Percentiles rank a stretch among this genome's conserved stretches.
phyloP scores from a whole-genome alignment of 2,797 vertebrate genomes.

The Coregonus suidteri region DNA sequence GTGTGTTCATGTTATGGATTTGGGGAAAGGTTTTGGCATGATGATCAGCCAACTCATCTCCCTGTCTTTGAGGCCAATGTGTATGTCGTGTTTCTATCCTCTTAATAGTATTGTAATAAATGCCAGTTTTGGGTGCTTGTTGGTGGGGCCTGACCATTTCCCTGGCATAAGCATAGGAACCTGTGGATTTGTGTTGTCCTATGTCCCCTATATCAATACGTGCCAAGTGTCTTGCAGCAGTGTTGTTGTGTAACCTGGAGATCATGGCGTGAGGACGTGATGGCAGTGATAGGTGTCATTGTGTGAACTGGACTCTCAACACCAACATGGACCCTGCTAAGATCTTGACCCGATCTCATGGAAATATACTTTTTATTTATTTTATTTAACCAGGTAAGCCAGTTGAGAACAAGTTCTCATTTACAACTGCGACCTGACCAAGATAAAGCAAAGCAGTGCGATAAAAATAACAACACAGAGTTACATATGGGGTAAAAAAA shows the following conservation, averaged over 20 bases:
- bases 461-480: too few relatives aligned
- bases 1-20: not conserved
- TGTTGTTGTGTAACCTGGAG: constrained; percentile 19
- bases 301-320: constrained; percentile 4
- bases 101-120: too few relatives aligned
- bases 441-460: too few relatives aligned
- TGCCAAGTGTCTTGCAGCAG: constrained; percentile 8
- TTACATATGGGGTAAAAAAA: too few relatives aligned
- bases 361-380: not conserved
- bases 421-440: too few relatives aligned
- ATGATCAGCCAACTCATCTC: too few relatives aligned
- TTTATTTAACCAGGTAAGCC: too few relatives aligned
- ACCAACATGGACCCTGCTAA: constrained; percentile 10
- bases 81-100: too few relatives aligned
- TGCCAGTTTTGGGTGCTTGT: too few relatives aligned
- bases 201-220: not conserved
- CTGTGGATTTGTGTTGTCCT: not conserved
- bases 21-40: not conserved
- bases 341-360: not conserved
- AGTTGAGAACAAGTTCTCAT: too few relatives aligned
- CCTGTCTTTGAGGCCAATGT: too few relatives aligned
- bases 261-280: constrained; percentile 21
- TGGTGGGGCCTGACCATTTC: too few relatives aligned
- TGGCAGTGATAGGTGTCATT: constrained; percentile 46
- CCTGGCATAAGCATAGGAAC: not conserved